These are phyloP conservation scores for Urophycis tenuis DNA, from an alignment of 2,797 vertebrate species.

Conservation along the genomic window DNA sequence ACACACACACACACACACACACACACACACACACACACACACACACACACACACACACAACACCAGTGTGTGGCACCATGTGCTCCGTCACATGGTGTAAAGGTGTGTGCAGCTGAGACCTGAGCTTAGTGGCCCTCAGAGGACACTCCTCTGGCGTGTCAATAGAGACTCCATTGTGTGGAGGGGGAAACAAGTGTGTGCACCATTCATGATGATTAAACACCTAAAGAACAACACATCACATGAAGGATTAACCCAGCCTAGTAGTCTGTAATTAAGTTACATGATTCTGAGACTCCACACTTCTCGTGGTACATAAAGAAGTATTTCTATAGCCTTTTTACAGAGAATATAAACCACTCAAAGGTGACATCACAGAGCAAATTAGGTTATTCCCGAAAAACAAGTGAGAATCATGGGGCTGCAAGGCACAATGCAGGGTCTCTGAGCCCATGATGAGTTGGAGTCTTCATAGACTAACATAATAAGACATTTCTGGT, in stretches of 20 bases:
- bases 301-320: neutral
- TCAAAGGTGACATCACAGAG: neutral
- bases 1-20: conserved; percentile 29
- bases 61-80: conserved; percentile 23
- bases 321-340: neutral
- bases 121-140: conserved; percentile 56
- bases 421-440: too few species aligned
- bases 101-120: conserved; percentile 50
- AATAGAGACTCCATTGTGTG: neutral
- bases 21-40: too few species aligned
- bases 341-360: neutral
- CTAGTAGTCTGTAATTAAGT: neutral
- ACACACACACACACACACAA: neutral
- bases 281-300: neutral
- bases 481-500: neutral
- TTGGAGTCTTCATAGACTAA: neutral
- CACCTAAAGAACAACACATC: neutral
- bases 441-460: neutral
- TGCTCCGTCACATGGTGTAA: conserved; percentile 43
- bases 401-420: too few species aligned
- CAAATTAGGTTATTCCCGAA: too few species aligned
- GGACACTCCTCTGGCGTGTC: conserved; percentile 32
- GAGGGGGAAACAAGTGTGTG: neutral
- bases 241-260: neutral
- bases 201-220: neutral